phyloP scores from a whole-genome alignment of 2,888 invertebrate genomes.

The Drosophila fungiperda region DNA sequence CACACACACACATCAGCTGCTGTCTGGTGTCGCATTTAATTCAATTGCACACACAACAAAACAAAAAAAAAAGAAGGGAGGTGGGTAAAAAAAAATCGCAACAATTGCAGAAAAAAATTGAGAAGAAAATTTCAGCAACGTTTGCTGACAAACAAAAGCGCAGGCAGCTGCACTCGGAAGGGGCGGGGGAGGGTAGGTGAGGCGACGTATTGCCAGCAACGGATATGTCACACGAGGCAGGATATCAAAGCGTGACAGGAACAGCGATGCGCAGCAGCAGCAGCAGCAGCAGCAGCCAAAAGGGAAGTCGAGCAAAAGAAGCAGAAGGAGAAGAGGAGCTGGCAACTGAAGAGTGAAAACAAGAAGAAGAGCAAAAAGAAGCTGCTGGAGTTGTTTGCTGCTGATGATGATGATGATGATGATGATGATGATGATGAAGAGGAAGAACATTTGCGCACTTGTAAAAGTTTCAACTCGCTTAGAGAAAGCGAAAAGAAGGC shows the following conservation, averaged over 20 bases:
- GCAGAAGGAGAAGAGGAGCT: background rate
- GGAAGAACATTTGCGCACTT: conserved; percentile 58
- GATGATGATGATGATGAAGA: conserved; percentile 2
- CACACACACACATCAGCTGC: conserved; percentile 11
- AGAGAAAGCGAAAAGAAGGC: conserved; percentile 22
- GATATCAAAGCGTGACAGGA: conserved; percentile 78
- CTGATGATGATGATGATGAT: background rate
- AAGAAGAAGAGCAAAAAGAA: conserved; percentile 8
- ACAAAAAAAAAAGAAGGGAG: background rate
- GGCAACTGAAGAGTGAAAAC: background rate
- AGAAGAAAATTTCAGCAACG: conserved; percentile 41
- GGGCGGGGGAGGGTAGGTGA: background rate
- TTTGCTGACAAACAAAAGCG: conserved; percentile 64
- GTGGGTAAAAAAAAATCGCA: conserved; percentile 46
- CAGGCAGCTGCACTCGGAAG: conserved; percentile 49
- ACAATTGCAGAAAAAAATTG: conserved; percentile 65
- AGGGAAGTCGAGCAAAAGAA: conserved; percentile 24
- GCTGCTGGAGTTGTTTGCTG: conserved; percentile 1
- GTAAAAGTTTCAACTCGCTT: conserved; percentile 56
- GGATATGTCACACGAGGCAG: conserved; percentile 77
- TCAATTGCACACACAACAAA: conserved; percentile 64
- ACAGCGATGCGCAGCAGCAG: conserved; percentile 39
- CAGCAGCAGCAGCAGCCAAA: conserved; percentile 32
- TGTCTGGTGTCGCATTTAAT: conserved; percentile 75
- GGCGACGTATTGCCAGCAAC: conserved; percentile 48